Conservation (phyloP, 2,888 invertebrate species). For the Pristionchus arcanus region DNA sequence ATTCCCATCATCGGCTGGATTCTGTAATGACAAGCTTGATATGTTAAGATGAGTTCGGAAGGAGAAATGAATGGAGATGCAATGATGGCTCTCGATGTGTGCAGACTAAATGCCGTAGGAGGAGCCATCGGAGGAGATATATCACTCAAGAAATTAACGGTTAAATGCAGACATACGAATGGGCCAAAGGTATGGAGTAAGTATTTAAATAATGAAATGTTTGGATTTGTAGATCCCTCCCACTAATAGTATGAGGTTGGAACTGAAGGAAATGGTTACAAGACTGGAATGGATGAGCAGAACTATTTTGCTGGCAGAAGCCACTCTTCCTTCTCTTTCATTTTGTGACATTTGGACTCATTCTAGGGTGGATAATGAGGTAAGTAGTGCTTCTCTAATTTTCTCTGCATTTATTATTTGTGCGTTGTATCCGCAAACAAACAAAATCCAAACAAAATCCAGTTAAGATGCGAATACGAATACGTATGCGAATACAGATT, state of each 20-base stretch:
- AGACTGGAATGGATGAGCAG: constrained; percentile 98
- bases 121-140: constrained; percentile 98
- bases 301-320: constrained; percentile 92
- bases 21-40: too few species aligned
- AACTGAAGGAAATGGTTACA: constrained; percentile 80
- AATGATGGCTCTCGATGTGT: constrained; percentile 82
- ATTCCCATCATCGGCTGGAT: too few species aligned
- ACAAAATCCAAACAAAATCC: too few species aligned
- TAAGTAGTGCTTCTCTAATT: not conserved
- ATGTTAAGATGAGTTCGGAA: constrained; percentile 67
- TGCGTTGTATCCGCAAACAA: too few species aligned
- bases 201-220: too few species aligned
- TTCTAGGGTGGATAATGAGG: not conserved
- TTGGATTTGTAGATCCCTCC: constrained; percentile 66
- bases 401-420: too few species aligned
- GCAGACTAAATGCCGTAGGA: constrained; percentile 94
- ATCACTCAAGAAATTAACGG: constrained; percentile 82
- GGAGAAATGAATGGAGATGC: constrained; percentile 68
- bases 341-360: constrained; percentile 64
- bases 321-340: constrained; percentile 79
- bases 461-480: too few species aligned
- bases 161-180: constrained; percentile 62
- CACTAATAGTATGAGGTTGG: constrained; percentile 66
- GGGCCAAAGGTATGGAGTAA: constrained; percentile 53
- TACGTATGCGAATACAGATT: too few species aligned